A percentile compares a stretch with the other conserved stretches of the same genome.
phyloP scores from a whole-genome alignment of 2,888 invertebrate species.

The Sarcophaga caerulescens region DNA sequence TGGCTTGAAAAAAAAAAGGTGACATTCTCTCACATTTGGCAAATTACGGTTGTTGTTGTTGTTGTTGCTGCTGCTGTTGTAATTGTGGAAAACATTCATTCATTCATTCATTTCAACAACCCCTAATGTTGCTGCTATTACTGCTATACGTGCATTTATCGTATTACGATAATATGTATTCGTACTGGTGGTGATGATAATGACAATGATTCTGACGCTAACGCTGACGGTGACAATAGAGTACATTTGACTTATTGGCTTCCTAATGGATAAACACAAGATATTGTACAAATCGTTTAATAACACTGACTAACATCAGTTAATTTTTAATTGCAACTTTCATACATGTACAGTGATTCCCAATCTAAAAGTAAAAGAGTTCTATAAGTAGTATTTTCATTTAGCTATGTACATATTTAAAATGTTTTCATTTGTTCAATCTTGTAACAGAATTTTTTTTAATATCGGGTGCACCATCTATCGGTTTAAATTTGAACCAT shows the following conservation, averaged over 20 bases:
- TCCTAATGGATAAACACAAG: conserved; percentile 64
- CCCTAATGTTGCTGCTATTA: conserved; percentile 46
- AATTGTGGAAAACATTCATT: neutral
- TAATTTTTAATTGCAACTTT: conserved; percentile 55
- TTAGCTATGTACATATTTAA: no score
- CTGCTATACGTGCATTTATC: neutral
- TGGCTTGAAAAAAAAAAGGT: conserved; percentile 42
- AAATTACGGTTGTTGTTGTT: no score
- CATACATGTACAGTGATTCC: conserved; percentile 22
- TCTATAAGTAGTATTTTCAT: neutral
- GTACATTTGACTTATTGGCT: conserved; percentile 75
- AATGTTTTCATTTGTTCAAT: no score
- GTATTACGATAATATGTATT: neutral
- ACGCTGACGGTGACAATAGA: conserved; percentile 34
- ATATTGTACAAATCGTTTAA: conserved; percentile 52
- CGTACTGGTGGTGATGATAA: neutral
- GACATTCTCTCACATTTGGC: conserved; percentile 46
- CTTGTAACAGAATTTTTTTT: no score
- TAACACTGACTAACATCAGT: conserved; percentile 44
- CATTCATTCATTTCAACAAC: conserved; percentile 32
- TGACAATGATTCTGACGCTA: conserved; percentile 24
- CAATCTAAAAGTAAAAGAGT: neutral
- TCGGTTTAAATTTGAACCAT: no score
- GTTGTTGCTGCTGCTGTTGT: neutral
- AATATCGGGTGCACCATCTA: no score